Conservation (phyloP, 2,888 invertebrate genomes). For the Elmis aenea region DNA sequence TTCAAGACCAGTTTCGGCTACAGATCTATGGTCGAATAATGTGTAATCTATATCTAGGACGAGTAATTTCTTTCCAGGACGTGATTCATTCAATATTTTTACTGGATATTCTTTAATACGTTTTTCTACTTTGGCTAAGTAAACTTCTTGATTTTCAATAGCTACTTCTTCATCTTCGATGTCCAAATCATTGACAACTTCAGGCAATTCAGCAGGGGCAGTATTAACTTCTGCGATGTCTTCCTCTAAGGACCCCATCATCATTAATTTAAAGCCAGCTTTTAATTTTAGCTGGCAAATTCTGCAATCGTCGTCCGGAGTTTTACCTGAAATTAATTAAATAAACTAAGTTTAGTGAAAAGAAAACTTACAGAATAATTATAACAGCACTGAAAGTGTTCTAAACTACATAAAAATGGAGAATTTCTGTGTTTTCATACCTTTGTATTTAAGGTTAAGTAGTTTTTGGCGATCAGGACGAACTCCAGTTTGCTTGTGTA, state of each 20-base stretch:
- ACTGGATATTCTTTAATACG: slow-evolving; percentile 80
- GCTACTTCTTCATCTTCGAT: slow-evolving; percentile 81
- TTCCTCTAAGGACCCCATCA: slow-evolving; percentile 94
- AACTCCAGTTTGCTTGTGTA: slow-evolving; percentile 84
- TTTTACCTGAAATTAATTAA: slow-evolving; percentile 61
- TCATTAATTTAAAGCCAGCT: slow-evolving; percentile 87
- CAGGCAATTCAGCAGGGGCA: slow-evolving; percentile 75
- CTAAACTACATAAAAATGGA: no score
- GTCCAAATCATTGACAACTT: slow-evolving; percentile 88
- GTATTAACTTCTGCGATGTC: slow-evolving; percentile 80
- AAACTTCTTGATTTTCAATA: slow-evolving; percentile 61
- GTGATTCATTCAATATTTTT: slow-evolving; percentile 72
- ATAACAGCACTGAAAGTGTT: no score
- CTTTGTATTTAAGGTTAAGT: slow-evolving; percentile 87
- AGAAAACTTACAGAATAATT: slow-evolving; percentile 2
- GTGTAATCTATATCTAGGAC: slow-evolving; percentile 97
- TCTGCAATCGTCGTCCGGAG: slow-evolving; percentile 72
- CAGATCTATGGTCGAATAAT: slow-evolving; percentile 90
- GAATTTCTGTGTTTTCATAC: no score
- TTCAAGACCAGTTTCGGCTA: slow-evolving; percentile 79
- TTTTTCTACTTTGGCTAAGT: slow-evolving; percentile 76
- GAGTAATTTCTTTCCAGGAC: slow-evolving; percentile 81
- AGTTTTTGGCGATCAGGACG: slow-evolving; percentile 90
- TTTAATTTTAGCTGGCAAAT: slow-evolving; percentile 76
- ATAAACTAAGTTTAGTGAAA: slow-evolving; percentile 1